A percentile compares a stretch with the other conserved stretches of the same genome.
Evolutionary conservation across 1,140 invertebrate species (phyloP).

Genomic region (Drosophila equinoxialis): DNA sequence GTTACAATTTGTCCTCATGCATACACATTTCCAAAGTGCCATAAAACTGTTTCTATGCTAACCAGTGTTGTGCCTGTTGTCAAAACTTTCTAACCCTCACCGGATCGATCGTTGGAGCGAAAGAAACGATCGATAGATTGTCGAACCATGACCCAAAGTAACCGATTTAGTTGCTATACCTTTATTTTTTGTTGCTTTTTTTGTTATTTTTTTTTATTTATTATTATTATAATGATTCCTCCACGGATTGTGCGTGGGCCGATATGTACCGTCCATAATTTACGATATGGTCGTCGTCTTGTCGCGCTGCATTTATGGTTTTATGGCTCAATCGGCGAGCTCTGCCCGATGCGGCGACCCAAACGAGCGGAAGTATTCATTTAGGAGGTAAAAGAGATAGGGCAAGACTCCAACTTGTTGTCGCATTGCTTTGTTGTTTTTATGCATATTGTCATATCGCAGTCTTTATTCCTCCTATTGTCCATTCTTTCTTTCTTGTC

Average conservation of each 20-base stretch:
- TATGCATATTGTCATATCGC: constrained; percentile 2
- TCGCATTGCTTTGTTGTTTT: constrained; percentile 44
- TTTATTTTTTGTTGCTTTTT: constrained; percentile 14
- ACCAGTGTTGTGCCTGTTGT: constrained; percentile 32
- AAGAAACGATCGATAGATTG: constrained; percentile 64
- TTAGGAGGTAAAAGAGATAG: constrained; percentile 44
- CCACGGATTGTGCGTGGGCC: constrained; percentile 66
- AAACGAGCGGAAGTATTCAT: constrained; percentile 69
- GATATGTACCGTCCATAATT: constrained; percentile 62
- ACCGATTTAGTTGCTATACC: constrained; percentile 70
- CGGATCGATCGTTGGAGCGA: constrained; percentile 30
- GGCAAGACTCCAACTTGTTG: constrained; percentile 22
- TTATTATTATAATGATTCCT: constrained; percentile 57
- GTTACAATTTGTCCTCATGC: too few relatives aligned
- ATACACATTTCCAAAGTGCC: too few relatives aligned
- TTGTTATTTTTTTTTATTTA: constrained; percentile 9
- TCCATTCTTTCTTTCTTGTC: constrained; percentile 9
- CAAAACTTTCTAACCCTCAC: constrained; percentile 60
- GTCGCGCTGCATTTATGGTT: constrained; percentile 76
- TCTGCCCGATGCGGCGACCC: constrained; percentile 36
- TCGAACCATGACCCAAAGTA: constrained; percentile 75
- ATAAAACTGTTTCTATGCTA: constrained; percentile 12
- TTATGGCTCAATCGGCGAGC: constrained; percentile 63
- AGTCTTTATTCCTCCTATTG: constrained; percentile 7
- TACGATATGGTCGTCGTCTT: constrained; percentile 69